A percentile compares a stretch with the other conserved stretches of the same genome.
These are phyloP conservation scores for Pelusios castaneus DNA, from an alignment of 2,113 vertebrate genomes.

Conservation along the genomic window DNA sequence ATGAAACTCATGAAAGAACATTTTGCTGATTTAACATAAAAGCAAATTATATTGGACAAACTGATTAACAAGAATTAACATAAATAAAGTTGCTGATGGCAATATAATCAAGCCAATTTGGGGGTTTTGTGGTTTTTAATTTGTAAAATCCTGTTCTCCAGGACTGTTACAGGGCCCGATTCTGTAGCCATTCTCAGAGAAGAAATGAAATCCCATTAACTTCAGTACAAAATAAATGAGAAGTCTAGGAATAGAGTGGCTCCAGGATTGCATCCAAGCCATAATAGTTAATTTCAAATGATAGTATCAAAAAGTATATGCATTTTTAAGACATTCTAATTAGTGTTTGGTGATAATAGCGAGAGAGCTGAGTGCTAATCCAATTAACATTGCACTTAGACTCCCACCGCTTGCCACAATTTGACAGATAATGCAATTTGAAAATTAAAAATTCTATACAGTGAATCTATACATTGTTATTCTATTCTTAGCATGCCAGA, in stretches of 20 bases:
- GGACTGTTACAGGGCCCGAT: not conserved
- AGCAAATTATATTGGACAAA: too few species aligned
- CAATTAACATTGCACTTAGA: not conserved
- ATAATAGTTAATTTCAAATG: not conserved
- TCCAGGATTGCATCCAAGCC: not conserved
- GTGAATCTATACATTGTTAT: not conserved
- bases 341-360: not conserved
- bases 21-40: too few species aligned
- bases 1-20: too few species aligned
- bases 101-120: not conserved
- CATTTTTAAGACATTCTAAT: not conserved
- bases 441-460: not conserved
- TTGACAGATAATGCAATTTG: not conserved
- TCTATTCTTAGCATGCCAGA: not conserved
- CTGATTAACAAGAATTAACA: not conserved
- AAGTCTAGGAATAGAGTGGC: not conserved
- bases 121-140: not conserved
- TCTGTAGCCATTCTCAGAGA: not conserved
- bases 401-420: fast-evolving
- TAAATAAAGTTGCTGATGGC: not conserved
- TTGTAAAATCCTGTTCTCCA: not conserved
- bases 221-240: not conserved
- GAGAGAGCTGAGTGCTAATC: not conserved
- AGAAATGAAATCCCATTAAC: not conserved
- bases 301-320: not conserved